Percentiles rank a stretch among this genome's conserved stretches.
Conservation (phyloP, 1,140 invertebrate genomes). For the Vanessa tameamea region DNA sequence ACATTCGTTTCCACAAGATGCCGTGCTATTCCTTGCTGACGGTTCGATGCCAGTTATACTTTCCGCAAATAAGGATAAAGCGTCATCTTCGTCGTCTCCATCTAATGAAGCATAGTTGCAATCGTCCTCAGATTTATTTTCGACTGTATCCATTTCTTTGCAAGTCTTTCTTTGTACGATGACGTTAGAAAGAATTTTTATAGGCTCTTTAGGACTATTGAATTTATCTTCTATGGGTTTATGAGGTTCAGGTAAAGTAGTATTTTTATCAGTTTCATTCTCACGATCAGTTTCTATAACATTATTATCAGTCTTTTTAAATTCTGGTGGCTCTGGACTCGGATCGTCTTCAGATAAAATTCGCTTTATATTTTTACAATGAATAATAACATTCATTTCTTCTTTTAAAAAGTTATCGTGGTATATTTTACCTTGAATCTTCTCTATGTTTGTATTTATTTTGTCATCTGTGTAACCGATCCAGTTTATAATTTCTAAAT, state of each 20-base stretch:
- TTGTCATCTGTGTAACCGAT: conserved; percentile 40
- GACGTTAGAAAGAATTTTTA: neutral
- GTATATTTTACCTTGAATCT: conserved; percentile 42
- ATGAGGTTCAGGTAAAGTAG: neutral
- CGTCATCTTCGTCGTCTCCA: conserved; percentile 66
- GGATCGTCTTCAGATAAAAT: conserved; percentile 8
- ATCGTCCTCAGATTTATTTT: neutral
- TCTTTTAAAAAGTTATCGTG: conserved; percentile 38
- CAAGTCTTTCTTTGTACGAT: neutral
- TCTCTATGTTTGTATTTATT: conserved; percentile 16
- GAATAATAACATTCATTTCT: conserved; percentile 44
- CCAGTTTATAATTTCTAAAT: conserved; percentile 54
- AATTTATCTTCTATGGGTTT: neutral
- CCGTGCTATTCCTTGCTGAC: conserved; percentile 38
- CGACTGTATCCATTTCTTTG: neutral
- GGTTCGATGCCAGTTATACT: conserved; percentile 63
- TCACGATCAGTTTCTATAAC: neutral
- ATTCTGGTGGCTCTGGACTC: neutral
- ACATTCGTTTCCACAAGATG: neutral
- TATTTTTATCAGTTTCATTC: neutral
- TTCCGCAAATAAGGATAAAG: conserved; percentile 67
- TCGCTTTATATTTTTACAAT: conserved; percentile 11
- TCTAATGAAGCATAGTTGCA: neutral
- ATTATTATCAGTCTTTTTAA: neutral
- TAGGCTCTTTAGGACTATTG: neutral